Evolutionary conservation across 2,797 vertebrate species (phyloP), one percentile per base, ranked within the genome.

Genomic region (Darevskia nairensis): DNA sequence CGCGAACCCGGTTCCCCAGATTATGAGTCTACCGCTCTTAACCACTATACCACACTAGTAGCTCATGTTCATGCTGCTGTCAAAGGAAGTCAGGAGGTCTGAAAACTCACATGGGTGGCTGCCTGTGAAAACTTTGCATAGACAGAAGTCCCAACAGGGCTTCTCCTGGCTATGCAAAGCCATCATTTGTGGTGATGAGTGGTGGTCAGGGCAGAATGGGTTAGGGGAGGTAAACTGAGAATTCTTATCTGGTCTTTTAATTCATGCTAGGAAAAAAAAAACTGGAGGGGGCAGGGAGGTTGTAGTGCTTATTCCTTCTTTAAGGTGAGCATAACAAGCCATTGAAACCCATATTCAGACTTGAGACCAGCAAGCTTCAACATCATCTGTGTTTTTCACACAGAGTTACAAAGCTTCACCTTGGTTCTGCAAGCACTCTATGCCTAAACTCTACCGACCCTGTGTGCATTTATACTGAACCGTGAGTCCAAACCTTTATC

Each of bases 401-500:
- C 91, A 91, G 92, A 91, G 90, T 83, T 90, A 90, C 92, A 94
- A 91, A 84, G 64, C 69, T 41, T 85, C 78, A 76, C 77, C 88
- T 93, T 91, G 77, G 93, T 89, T 86, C 80, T 44, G 15, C n/a
- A 50, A 69, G 82, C 44, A 88, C 92, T 90, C 88, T 85, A 90
- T 89, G 90, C 91, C 74, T 85, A 93, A 91, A 4, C 0, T 29
- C 9, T 1, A 25, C n/a, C 25, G 1, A 5, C 29, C 2, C 83
- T 89, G 88, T 41, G 44, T 55, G 79, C 86, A 88, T 92, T 95
- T 93, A 82, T 91, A 91, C 87, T 87, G 88, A 91, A 77, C 86
- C 81, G 78, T 44, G 66, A 89, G 79, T 69, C 89, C 29, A 88
- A 94, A 80, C 89, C 91, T 90, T 91, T 89, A 90, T 94, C 91